phyloP scores from a whole-genome alignment of 1,140 invertebrate genomes.

The Drosophila erecta region DNA sequence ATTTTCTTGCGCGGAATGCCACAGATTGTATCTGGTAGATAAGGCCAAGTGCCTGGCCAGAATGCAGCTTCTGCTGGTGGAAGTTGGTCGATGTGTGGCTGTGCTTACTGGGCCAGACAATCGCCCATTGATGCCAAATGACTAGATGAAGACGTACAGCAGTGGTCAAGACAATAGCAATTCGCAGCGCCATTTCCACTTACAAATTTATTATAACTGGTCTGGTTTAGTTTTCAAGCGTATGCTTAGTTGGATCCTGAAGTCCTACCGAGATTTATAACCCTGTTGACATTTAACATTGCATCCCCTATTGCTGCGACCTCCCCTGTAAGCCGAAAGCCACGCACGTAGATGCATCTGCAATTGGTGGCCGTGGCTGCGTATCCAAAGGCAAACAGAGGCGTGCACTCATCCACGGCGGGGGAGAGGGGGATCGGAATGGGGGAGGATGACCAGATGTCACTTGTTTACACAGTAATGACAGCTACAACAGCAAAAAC shows the following conservation, averaged over 20 bases:
- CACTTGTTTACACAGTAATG: conserved; percentile 67
- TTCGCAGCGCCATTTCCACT: too few relatives aligned
- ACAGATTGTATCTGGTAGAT: conserved; percentile 63
- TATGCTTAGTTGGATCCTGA: too few relatives aligned
- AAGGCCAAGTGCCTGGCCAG: conserved; percentile 44
- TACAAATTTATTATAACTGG: too few relatives aligned
- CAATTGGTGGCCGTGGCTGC: conserved; percentile 27
- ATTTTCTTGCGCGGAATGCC: conserved; percentile 76
- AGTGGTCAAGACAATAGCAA: not conserved
- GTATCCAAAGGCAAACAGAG: conserved; percentile 38
- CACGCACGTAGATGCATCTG: conserved; percentile 34
- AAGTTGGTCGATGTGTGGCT: conserved; percentile 1
- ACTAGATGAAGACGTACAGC: conserved; percentile 2
- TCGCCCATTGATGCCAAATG: conserved; percentile 23
- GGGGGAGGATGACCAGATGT: conserved; percentile 59
- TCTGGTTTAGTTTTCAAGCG: not conserved
- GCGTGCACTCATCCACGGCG: conserved; percentile 36
- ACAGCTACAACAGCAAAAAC: conserved; percentile 35
- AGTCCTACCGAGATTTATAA: not conserved
- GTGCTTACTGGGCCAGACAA: conserved; percentile 16
- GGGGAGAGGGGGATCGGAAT: not conserved
- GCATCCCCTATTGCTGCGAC: conserved; percentile 13
- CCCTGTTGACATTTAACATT: conserved; percentile 3
- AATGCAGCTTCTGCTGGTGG: conserved; percentile 22
- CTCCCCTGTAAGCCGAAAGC: not conserved